These are phyloP conservation scores for Crioceris asparagi DNA, from an alignment of 2,888 invertebrate genomes.

Conservation along the genomic window DNA sequence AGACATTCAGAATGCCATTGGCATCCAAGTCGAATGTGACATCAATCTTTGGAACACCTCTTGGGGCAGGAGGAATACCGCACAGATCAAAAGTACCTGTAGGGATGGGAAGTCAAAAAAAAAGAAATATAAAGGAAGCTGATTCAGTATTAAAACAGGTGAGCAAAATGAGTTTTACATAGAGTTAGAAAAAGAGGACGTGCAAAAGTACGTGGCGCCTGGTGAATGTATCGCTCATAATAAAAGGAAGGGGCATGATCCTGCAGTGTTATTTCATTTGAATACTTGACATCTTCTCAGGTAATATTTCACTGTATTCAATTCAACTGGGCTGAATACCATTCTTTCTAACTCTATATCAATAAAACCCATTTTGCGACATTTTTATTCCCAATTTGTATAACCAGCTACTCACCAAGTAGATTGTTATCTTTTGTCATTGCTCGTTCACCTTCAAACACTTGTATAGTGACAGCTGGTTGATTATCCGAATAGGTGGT, in stretches of 20 bases:
- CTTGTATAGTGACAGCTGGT: conserved; percentile 55
- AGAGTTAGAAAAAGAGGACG: no score
- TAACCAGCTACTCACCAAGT: conserved; percentile 61
- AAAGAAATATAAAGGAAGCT: no score
- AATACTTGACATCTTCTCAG: neutral
- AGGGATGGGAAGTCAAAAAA: neutral
- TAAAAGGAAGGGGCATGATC: neutral
- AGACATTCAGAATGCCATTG: conserved; percentile 56
- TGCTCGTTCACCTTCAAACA: conserved; percentile 77
- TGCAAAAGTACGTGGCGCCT: no score
- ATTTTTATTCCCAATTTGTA: neutral
- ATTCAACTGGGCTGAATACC: no score
- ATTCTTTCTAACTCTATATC: neutral
- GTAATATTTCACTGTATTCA: neutral
- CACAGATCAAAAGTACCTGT: conserved; percentile 39
- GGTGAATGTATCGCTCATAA: no score
- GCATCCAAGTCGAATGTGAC: conserved; percentile 65
- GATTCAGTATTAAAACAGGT: no score
- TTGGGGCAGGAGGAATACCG: conserved; percentile 46
- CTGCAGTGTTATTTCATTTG: no score
- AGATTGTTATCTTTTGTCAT: conserved; percentile 88
- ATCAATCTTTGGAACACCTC: conserved; percentile 43
- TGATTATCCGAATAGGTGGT: conserved; percentile 77
- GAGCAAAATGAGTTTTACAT: no score
- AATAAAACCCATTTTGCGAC: neutral